Base-by-base conservation (phyloP, 2,113 vertebrate species). In the Peromyscus leucopus region DNA sequence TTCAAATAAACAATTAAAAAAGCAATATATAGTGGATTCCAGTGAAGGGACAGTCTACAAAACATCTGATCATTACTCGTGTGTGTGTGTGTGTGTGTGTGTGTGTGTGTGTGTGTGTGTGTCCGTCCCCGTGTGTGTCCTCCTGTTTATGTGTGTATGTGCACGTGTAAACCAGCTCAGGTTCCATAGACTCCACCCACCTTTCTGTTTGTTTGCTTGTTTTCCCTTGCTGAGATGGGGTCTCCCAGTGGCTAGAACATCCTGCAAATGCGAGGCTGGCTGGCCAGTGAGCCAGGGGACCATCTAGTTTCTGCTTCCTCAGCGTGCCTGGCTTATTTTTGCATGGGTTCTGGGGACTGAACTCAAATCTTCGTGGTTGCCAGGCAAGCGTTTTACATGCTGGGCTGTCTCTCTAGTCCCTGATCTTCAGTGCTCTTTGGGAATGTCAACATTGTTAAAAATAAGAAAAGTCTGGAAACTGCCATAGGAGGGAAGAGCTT, bases 381-480 rank as follows among this genome's bases (percentile, higher is more conserved):
- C 15, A 82, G 36, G 36, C 55, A 48, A 36, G 19, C 17, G 46
- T 65, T 61, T 42, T 51, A 69, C 46, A 51, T 33, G 11, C 63
- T 19, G 42, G 42, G 17, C 11, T n/a, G 26, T 51, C 28, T 87
- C 42, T 46, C 42, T 10, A 51, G 63, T 65, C 11, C 31, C 65
- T 48, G 42, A 7, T 69, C 19, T 13, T 36, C 28, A 80, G 5
- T 75, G 22, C 51, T 90, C 24, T 42, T 80, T 17, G 26, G 69
- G 87, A 76, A 67, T 55, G 2, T 95, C n/a, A 74, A 55, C 22
- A 46, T 75, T 74, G 48, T 59, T 12, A 84, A 96, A 95, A 91
- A 89, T 42, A 89, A 89, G 39, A 84, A 48, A 78, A 61, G 61
- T 57, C 24, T 74, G 61, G 95, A 91, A 67, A 91, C 21, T 61